Base-by-base conservation (phyloP, 1,140 invertebrate species). In the Nebria ingens region DNA sequence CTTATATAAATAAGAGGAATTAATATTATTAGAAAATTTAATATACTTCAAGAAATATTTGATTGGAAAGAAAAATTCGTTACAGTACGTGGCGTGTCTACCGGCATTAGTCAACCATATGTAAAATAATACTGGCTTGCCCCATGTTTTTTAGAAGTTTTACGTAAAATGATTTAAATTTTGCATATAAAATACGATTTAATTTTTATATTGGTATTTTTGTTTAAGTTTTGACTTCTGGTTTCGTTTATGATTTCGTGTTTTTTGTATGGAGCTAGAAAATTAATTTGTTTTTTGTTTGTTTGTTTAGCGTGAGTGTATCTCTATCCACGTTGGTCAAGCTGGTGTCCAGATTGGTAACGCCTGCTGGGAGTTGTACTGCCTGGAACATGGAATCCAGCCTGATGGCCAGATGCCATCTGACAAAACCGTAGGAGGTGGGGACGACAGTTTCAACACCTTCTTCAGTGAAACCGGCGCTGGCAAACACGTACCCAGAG, bases 401-500 rank as follows among this genome's bases (percentile, higher is more conserved):
- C 77, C 78, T 58, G 78, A 79, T 68, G 78, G 78, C 53, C 78
- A 80, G 71, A 84, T 84, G 81, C 78, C 79, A 9, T 76, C 77
- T 17, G 79, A 81, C 65, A 77, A 78, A 67, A 77, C 77, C 12
- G 74, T 83, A 50, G 81, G 79, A 15, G 80, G 81, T 12, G 83
- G 83, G 34, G 86, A 89, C 66, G 87, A 91, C 69, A 89, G 86
- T 19, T 91, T 91, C 72, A 90, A 89, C 68, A 91, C 89, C 4
- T 93, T 93, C 72, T 93, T 93, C 77, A 88, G 85, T 62, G 91
- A 95, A 72, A 94, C 89, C 40, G 86, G 86, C 19, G 80, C 86
- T 45, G 90, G 87, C 52, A 92, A 92, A 68, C 89, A 92, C 70
- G 88, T 93, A 17, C 88, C 89, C 1, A 63, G 88, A 59, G 88